Base-by-base conservation (phyloP, 2,113 vertebrate species). In the Paralichthys olivaceus region DNA sequence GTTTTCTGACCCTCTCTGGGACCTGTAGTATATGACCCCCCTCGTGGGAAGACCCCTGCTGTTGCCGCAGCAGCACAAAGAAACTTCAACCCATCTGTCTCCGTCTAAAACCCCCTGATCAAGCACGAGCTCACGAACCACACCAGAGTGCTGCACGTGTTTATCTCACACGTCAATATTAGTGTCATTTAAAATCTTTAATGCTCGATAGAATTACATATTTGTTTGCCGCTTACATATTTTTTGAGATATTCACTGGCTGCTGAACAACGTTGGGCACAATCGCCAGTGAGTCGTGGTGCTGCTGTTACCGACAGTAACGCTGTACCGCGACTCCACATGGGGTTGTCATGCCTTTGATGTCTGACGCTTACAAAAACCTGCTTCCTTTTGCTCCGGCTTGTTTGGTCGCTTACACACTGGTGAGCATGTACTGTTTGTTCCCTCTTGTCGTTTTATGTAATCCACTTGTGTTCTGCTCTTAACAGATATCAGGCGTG, bases 61-160 rank as follows among this genome's bases (percentile, higher is more conserved):
- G 81, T 57, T 80, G 71, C 40, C 58, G 72, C 68, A 69, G 63
- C 81, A 74, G 60, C 56, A 37, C 57, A 32, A 74, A 34, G 17
- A 63, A 61, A 69, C 55, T n/a, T 53, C 74, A 70, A 74, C 61
- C 88, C 89, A 89, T 92, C 87, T 89, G 89, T 85, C 86, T 79
- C 62, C 23, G 63, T 86, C 73, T 57, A 40, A 82, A 84, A 83
- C 51, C 37, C 58, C 80, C 59, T 76, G 80, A 87, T 79, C 72
- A 63, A 53, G 23, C 62, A 54, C 28, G 25, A 67, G 74, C 75
- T 84, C 60, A 28, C 34, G 58, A 79, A 20, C 64, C 55, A 84
- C 40, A 22, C 61, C 5, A 23, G n/a, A 74, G 69, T 13, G 40
- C 69, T 17, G 14, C 56, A 4, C 57, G 62, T 37, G 32, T 70